Base-by-base conservation (phyloP, 2,797 vertebrate species). In the Malacoctenus gilli region DNA sequence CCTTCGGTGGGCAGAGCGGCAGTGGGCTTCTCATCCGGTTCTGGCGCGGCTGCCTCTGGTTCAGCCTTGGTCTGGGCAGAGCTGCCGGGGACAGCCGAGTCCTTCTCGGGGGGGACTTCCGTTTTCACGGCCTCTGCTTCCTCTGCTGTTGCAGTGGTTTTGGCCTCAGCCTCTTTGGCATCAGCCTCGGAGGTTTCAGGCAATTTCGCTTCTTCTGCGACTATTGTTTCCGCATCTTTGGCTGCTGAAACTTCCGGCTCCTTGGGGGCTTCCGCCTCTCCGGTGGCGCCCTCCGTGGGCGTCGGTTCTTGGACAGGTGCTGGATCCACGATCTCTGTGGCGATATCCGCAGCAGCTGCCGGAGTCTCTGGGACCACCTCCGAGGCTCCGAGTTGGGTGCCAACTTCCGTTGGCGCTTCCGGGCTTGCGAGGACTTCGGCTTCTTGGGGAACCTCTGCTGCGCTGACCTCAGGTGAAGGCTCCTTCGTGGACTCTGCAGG, bases 1-100 rank as follows among this genome's bases (percentile, higher is more conserved):
- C 67, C 53, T 4, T 53, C 21, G 36, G 19, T 32, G 8, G 48
- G 21, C 46, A 48, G 34, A 51, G 51, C 34, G 18, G 31, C 15
- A 28, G 34, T 9, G 1, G 72, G 34, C 32, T 9, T 15, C 16
- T 52, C 28, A 16, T 9, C 15, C 3, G 19, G 13, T 34, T 54
- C 36, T 19, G 54, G 35, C 36, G 20, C 36, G 9, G 19, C 32
- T 1, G 22, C n/a, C 13, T 65, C 69, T 30, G 50, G 8, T 36
- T 67, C 60, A 16, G 16, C 36, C 36, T 52, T 25, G 21, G 49
- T 48, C 22, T 62, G 16, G 8, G 16, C 15, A 18, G 6, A 38
- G 9, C 56, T 8, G 9, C 19, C 56, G 19, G 46, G 34, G 40
- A 22, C 44, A 42, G 49, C 48, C 50, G 53, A 31, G 23, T 30